Conservation (phyloP, 2,797 vertebrate genomes). For the Aeoliscus strigatus region DNA sequence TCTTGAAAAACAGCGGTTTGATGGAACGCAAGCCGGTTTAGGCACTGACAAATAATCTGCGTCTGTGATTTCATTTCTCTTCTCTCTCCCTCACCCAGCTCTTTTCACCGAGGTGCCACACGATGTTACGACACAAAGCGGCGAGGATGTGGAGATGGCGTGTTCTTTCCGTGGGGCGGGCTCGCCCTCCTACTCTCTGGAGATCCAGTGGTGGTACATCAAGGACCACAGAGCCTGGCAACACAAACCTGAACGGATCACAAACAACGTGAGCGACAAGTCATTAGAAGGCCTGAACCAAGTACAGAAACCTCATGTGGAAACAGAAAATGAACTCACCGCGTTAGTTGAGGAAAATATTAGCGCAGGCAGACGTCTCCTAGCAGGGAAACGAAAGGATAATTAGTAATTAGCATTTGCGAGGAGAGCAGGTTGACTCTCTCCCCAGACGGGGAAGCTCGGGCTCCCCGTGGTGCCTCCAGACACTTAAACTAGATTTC, state of each 20-base stretch:
- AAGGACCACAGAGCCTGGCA: constrained; percentile 80
- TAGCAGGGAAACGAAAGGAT: constrained; percentile 51
- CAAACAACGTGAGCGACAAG: constrained; percentile 74
- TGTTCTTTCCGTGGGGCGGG: constrained; percentile 91
- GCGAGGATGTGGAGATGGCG: constrained; percentile 94
- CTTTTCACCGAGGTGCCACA: constrained; percentile 92
- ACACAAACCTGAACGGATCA: constrained; percentile 76
- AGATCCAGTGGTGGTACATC: constrained; percentile 98
- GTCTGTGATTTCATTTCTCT: too few relatives aligned
- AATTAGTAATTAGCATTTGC: constrained; percentile 69
- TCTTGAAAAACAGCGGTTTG: too few relatives aligned
- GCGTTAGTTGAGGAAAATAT: constrained; percentile 26
- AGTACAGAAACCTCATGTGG: too few relatives aligned
- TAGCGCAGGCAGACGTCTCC: constrained; percentile 34
- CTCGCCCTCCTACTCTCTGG: constrained; percentile 88
- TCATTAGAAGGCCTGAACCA: background rate
- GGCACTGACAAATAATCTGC: too few relatives aligned
- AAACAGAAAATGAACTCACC: constrained; percentile 22
- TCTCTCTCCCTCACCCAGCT: constrained; percentile 63
- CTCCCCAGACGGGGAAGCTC: constrained; percentile 44
- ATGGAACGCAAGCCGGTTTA: too few relatives aligned
- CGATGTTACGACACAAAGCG: constrained; percentile 82
- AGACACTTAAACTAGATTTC: constrained; percentile 71
- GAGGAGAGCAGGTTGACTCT: constrained; percentile 59
- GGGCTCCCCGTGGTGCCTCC: constrained; percentile 58